Evolutionary conservation across 1,140 invertebrate species (phyloP).

Genomic region (Idris sp.): DNA sequence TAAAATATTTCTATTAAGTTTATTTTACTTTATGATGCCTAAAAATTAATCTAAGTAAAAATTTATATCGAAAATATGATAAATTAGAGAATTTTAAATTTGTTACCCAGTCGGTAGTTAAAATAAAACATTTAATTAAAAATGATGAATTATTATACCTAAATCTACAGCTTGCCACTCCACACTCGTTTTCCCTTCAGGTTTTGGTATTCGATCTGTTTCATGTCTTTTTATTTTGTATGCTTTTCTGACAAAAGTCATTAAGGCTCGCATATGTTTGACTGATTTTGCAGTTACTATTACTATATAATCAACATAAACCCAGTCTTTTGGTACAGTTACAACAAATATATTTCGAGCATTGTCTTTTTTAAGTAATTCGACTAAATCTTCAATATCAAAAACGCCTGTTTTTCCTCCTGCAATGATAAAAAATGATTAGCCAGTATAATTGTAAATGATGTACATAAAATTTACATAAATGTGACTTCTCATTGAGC

Average conservation of each 20-base stretch:
- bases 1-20: too few relatives aligned
- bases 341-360: conserved; percentile 90
- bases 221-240: conserved; percentile 86
- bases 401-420: conserved; percentile 89
- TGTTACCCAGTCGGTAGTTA: too few relatives aligned
- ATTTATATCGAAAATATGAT: too few relatives aligned
- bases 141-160: conserved; percentile 80
- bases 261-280: conserved; percentile 86
- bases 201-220: conserved; percentile 83
- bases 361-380: conserved; percentile 87
- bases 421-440: conserved; percentile 77
- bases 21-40: too few relatives aligned
- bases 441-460: too few relatives aligned
- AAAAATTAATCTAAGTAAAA: too few relatives aligned
- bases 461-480: too few relatives aligned
- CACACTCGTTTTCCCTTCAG: conserved; percentile 86
- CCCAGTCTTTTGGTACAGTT: conserved; percentile 84
- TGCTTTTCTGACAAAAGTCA: conserved; percentile 86
- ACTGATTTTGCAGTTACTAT: conserved; percentile 86
- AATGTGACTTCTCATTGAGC: too few relatives aligned
- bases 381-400: conserved; percentile 91
- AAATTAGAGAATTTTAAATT: too few relatives aligned
- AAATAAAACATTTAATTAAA: too few relatives aligned
- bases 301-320: conserved; percentile 91
- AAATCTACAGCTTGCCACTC: conserved; percentile 95